Evolutionary conservation across 2,113 vertebrate genomes (phyloP), one percentile per base, ranked within the genome.

Genomic region (Thryonomys swinderianus): DNA sequence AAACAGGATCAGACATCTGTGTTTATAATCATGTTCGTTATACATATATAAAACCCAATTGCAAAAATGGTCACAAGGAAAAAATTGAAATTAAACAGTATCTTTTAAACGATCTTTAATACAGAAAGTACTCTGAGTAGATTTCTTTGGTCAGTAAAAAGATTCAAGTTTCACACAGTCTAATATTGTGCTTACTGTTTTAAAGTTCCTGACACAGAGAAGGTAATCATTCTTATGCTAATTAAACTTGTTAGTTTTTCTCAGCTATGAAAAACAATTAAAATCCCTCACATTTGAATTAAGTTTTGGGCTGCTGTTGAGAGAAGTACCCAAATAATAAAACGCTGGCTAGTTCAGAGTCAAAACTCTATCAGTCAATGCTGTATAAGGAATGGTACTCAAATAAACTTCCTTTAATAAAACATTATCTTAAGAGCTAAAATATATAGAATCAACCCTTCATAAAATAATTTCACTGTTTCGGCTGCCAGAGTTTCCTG

Each of bases 321-420:
- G 57, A 64, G 62, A 91, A 86, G 62, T 84, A 74, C 32, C 51
- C 88, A 25, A 91, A 83, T 93, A 91, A 89, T 48, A 48, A 88
- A 82, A 82, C 3, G 53, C n/a, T 67, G 20, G 20, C 25, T 20
- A 66, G 42, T 37, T 71, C 37, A 55, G 55, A 91, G 64, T 95
- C 25, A 55, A 91, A 94, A 66, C 34, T 66, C 9, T 23, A 78
- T 81, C 61, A 30, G 66, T 57, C 5, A 40, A 45, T 59, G 32
- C 45, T 74, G 37, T 2, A 79, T 32, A 78, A 73, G 80, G 32
- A 96, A 86, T 7, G 61, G 30, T 40, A 57, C 40, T 51, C 81
- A 76, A 74, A 1, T 67, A 76, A 78, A 9, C 37, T 82, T 64
- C n/a, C n/a, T 32, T 69, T 53, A 7, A 51, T 83, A 17, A 16